Conservation (phyloP, 2,113 vertebrate genomes). For the human (Homo sapiens) region DNA sequence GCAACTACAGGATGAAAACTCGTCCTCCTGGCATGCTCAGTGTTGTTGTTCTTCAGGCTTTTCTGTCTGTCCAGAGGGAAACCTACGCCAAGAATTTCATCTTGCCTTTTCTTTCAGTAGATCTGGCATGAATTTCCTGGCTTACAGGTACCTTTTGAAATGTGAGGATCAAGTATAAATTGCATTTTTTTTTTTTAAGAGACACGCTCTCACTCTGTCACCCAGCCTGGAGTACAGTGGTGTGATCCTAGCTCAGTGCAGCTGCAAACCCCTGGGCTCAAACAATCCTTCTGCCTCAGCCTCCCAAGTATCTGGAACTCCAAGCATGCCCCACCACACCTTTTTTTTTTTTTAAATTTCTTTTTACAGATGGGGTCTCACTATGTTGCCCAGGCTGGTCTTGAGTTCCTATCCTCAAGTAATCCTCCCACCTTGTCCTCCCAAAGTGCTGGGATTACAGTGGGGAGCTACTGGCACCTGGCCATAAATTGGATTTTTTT, state of each 20-base stretch:
- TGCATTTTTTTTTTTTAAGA: not conserved
- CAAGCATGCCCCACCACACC: not conserved
- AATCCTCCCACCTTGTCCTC: not conserved
- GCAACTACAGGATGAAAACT: not conserved
- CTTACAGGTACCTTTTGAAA: constrained; percentile 11
- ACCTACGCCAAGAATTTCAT: constrained; percentile 56
- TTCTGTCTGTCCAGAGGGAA: constrained; percentile 51
- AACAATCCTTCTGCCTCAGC: not conserved
- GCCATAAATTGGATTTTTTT: not conserved
- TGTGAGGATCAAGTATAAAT: constrained; percentile 46
- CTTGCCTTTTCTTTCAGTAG: constrained; percentile 47
- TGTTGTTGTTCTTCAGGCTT: constrained; percentile 37
- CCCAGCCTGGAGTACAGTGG: not conserved
- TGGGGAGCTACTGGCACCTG: not conserved
- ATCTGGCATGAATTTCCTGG: constrained; percentile 34
- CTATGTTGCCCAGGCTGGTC: not conserved
- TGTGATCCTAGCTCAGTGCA: not conserved
- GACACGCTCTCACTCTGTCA: not conserved
- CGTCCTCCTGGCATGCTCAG: not conserved
- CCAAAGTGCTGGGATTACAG: not conserved
- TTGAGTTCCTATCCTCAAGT: not conserved
- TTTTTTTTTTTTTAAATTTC: not conserved
- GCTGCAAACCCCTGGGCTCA: not conserved
- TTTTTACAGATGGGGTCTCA: not conserved
- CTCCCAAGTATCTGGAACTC: not conserved